Conservation (phyloP, 2,888 invertebrate genomes). For the Ophioninae sp. region DNA sequence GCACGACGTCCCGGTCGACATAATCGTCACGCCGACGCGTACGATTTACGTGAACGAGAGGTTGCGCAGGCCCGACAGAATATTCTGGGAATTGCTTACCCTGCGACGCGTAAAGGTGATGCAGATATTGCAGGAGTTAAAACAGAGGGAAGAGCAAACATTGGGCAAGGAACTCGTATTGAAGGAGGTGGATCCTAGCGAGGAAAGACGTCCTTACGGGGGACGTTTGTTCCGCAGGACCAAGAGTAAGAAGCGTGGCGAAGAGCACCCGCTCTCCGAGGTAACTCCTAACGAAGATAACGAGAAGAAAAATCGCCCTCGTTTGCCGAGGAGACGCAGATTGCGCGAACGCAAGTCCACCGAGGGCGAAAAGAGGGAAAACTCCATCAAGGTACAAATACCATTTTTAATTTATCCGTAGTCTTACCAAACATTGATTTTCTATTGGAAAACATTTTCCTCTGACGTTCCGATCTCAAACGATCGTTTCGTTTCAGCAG, state of each 20-base stretch:
- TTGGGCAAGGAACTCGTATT: conserved; percentile 84
- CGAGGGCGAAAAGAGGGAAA: conserved; percentile 69
- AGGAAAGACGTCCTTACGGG: conserved; percentile 82
- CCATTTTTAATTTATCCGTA: background rate
- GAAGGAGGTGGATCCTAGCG: conserved; percentile 88
- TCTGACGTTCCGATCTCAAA: background rate
- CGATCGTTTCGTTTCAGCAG: background rate
- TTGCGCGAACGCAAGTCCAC: conserved; percentile 64
- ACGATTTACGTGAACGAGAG: conserved; percentile 85
- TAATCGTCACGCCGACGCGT: conserved; percentile 92
- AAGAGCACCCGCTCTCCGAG: conserved; percentile 52
- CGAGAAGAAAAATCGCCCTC: conserved; percentile 48
- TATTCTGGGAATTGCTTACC: conserved; percentile 90
- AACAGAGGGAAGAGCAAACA: conserved; percentile 85
- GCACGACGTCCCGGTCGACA: conserved; percentile 92
- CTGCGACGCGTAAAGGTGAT: conserved; percentile 87
- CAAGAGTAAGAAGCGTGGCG: conserved; percentile 60
- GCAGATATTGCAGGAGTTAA: conserved; percentile 87
- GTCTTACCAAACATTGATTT: conserved; percentile 60
- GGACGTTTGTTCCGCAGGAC: conserved; percentile 58
- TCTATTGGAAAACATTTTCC: conserved; percentile 66
- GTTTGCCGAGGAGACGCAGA: conserved; percentile 65
- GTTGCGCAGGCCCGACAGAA: conserved; percentile 86
- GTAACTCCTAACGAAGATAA: conserved; percentile 32
- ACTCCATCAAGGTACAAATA: conserved; percentile 9